phyloP scores from a whole-genome alignment of 2,113 vertebrate species.

The Parus major region DNA sequence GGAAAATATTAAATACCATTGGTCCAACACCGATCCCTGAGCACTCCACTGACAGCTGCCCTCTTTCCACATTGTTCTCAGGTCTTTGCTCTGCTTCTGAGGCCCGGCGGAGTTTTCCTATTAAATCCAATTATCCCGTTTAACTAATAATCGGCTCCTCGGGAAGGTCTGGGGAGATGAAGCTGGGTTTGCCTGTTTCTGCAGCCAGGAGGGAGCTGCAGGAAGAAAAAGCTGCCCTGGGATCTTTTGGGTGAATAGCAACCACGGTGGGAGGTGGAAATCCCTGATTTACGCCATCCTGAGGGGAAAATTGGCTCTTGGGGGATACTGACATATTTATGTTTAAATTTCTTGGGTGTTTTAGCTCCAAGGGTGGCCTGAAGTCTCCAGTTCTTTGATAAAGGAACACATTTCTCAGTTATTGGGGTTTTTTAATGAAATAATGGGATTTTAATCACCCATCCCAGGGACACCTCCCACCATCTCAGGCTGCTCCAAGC shows the following conservation, averaged over 20 bases:
- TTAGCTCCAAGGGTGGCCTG: not conserved
- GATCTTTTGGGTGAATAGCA: fast-evolving
- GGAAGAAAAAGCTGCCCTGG: not conserved
- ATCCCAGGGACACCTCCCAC: not conserved
- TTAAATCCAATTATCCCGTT: not conserved
- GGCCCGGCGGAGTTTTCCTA: not conserved
- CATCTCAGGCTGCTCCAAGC: not conserved
- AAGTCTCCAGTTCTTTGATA: not conserved
- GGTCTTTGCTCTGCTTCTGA: fast-evolving
- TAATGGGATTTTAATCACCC: too few relatives aligned
- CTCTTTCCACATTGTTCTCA: not conserved
- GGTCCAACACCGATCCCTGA: not conserved
- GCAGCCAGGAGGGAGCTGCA: not conserved
- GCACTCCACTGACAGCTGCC: not conserved
- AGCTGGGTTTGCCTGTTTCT: not conserved
- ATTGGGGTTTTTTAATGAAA: not conserved
- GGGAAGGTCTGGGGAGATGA: not conserved
- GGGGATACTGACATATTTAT: fast-evolving
- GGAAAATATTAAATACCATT: not conserved
- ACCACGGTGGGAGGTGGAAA: fast-evolving
- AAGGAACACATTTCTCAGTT: not conserved
- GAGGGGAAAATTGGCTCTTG: fast-evolving
- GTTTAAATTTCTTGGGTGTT: not conserved
- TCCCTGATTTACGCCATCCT: not conserved
- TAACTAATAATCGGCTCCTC: not conserved